Conservation (phyloP, 2,113 vertebrate genomes). For the Amphiprion percula region DNA sequence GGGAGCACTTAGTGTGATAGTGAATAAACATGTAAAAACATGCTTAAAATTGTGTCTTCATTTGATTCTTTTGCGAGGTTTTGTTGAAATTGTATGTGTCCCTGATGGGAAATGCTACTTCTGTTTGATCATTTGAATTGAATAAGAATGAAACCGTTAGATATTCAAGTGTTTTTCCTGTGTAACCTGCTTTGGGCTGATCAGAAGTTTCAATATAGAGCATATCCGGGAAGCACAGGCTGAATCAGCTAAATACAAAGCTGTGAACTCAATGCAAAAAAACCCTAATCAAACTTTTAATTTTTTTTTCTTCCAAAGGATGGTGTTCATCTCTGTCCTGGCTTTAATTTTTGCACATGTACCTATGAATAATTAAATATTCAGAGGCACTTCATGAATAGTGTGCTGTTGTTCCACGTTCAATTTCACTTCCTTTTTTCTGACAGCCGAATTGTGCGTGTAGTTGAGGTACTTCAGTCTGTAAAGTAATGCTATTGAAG, state of each 20-base stretch:
- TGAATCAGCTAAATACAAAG: conserved; percentile 27
- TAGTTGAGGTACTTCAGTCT: background rate
- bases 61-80: conserved; percentile 10
- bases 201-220: conserved; percentile 36
- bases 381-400: fast-evolving
- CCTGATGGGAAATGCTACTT: background rate
- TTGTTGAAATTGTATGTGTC: background rate
- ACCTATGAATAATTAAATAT: too few species aligned
- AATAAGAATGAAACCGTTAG: background rate
- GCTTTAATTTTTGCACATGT: background rate
- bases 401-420: background rate
- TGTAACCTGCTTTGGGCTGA: conserved; percentile 20
- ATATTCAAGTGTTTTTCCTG: conserved; percentile 19
- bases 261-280: conserved; percentile 4
- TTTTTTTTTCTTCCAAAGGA: background rate
- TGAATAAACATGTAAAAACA: conserved; percentile 86
- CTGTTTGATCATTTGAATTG: too few species aligned
- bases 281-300: background rate
- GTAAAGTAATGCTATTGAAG: fast-evolving
- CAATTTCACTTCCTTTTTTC: conserved; percentile 11
- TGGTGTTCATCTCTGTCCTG: background rate
- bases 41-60: conserved; percentile 25
- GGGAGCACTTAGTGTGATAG: conserved; percentile 88
- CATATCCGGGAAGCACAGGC: conserved; percentile 37
- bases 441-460: background rate